Evolutionary conservation across 2,113 vertebrate species (phyloP).

Genomic region (Astatoreochromis straeleni): DNA sequence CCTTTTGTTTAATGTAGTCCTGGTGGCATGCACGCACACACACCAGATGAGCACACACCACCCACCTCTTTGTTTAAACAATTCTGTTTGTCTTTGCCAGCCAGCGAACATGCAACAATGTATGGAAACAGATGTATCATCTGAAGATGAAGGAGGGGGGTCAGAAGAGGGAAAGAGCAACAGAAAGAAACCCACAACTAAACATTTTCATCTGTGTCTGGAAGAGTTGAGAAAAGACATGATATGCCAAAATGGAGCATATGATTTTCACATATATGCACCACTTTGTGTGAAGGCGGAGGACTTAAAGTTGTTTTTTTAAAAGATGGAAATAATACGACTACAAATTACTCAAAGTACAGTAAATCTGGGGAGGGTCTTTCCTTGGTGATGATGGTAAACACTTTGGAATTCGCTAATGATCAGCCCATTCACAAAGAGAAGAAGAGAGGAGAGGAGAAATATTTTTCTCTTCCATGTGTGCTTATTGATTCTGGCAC

Average conservation of each 20-base stretch:
- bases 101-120: conserved; percentile 65
- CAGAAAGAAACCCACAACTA: conserved; percentile 40
- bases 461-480: conserved; percentile 43
- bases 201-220: conserved; percentile 69
- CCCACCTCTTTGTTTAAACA: conserved; percentile 61
- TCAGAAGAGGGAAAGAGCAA: background rate
- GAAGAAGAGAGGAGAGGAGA: background rate
- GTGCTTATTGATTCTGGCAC: conserved; percentile 72
- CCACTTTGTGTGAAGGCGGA: background rate
- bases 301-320: background rate
- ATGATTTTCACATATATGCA: conserved; percentile 48
- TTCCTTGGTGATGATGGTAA: conserved; percentile 53
- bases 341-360: conserved; percentile 21
- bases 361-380: conserved; percentile 46
- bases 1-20: conserved; percentile 54
- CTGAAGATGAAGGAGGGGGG: background rate
- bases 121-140: conserved; percentile 74
- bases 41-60: conserved; percentile 27
- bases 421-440: conserved; percentile 60
- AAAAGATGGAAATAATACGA: conserved; percentile 2
- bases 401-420: conserved; percentile 68
- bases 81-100: conserved; percentile 55
- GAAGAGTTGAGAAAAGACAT: conserved; percentile 44
- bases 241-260: conserved; percentile 46
- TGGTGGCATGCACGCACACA: conserved; percentile 5